A percentile compares a stretch with the other conserved stretches of the same genome.
These are phyloP conservation scores for Vimba vimba DNA, from an alignment of 2,113 vertebrate genomes.

Conservation along the genomic window DNA sequence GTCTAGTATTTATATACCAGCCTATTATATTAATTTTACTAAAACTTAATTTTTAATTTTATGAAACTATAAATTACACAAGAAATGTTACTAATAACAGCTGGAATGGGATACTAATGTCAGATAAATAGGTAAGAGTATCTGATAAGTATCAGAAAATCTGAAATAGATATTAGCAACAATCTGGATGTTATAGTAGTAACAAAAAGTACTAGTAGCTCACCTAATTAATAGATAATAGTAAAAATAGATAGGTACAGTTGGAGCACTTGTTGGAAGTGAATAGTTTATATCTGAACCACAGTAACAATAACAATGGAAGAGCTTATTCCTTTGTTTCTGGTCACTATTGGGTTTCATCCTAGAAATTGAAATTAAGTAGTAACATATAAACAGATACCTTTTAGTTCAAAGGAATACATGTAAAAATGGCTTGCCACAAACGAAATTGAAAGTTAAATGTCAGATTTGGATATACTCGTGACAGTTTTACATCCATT, in stretches of 20 bases:
- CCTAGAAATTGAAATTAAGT: neutral
- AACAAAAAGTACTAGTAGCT: neutral
- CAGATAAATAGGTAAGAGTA: neutral
- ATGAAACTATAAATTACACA: neutral
- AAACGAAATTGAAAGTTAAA: constrained; percentile 54
- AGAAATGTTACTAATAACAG: neutral
- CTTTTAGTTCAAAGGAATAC: neutral
- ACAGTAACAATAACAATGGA: neutral
- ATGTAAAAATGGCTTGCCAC: neutral
- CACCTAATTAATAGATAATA: neutral
- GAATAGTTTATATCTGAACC: neutral
- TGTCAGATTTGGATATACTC: constrained; percentile 32
- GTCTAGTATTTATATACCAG: no score
- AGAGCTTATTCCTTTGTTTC: neutral
- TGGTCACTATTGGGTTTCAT: neutral
- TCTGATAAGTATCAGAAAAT: neutral
- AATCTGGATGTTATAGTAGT: neutral
- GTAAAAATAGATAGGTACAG: neutral
- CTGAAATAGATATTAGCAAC: neutral
- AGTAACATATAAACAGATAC: neutral
- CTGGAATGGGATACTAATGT: neutral
- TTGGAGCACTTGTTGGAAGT: neutral
- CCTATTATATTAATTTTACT: neutral
- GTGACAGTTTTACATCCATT: neutral
- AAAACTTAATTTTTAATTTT: neutral